A percentile compares a stretch with the other conserved stretches of the same genome.
Conservation (phyloP, 2,888 invertebrate genomes). For the Drosophila nr. medialis region DNA sequence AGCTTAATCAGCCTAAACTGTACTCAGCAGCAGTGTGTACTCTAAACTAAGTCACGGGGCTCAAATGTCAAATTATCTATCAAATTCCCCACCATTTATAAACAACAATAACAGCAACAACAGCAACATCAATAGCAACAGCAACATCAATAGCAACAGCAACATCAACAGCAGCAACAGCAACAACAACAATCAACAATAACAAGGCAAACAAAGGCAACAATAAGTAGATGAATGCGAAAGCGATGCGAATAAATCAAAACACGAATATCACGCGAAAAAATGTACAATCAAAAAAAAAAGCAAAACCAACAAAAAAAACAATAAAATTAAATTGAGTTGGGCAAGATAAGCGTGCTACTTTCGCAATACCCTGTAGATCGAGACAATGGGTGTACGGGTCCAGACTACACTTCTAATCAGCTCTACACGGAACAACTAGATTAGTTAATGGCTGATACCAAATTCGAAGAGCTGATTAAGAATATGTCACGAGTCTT, state of each 20-base stretch:
- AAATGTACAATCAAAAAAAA: conserved; percentile 10
- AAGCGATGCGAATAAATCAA: conserved; percentile 42
- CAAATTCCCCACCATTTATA: conserved; percentile 12
- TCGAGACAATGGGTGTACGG: background rate
- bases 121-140: background rate
- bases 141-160: background rate
- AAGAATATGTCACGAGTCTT: background rate
- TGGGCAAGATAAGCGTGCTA: background rate
- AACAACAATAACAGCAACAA: conserved; percentile 6
- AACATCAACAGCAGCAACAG: no score
- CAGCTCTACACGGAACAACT: background rate
- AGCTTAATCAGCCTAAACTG: conserved; percentile 14
- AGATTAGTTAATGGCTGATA: background rate
- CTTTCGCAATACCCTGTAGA: background rate
- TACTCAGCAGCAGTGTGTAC: background rate
- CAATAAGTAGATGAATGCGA: conserved; percentile 30
- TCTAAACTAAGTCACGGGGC: conserved; percentile 29
- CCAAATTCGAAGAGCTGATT: background rate
- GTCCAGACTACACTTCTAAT: background rate
- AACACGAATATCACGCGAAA: conserved; percentile 31
- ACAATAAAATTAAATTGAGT: background rate
- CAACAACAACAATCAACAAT: background rate
- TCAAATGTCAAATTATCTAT: conserved; percentile 10
- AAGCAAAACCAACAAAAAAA: background rate
- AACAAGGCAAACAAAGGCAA: conserved; percentile 3